These are phyloP conservation scores for Parapristionchus giblindavisi DNA, from an alignment of 2,888 invertebrate species.

Conservation along the genomic window DNA sequence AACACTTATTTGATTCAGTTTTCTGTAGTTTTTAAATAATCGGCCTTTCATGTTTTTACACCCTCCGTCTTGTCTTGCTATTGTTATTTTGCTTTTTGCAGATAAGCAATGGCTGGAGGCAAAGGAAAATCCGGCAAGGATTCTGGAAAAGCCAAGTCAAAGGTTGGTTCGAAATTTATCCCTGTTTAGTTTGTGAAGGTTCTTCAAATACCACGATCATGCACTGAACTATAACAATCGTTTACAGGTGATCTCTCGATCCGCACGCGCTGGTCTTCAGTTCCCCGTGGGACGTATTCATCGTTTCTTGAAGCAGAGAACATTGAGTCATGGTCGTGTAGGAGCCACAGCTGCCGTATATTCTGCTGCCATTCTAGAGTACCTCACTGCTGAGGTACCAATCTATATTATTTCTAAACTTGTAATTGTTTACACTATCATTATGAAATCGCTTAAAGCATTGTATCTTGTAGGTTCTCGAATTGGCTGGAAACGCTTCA, in stretches of 20 bases:
- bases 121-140: slow-evolving; percentile 95
- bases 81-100: too few relatives aligned
- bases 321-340: slow-evolving; percentile 98
- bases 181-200: background rate
- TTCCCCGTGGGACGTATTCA: slow-evolving; percentile 92
- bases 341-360: slow-evolving; percentile 99
- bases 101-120: slow-evolving; percentile 84
- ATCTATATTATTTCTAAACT: background rate
- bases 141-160: slow-evolving; percentile 98
- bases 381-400: slow-evolving; percentile 95
- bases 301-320: slow-evolving; percentile 97
- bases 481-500: slow-evolving; percentile 99
- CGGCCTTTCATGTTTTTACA: too few relatives aligned
- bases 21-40: too few relatives aligned
- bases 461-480: slow-evolving; percentile 78
- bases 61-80: too few relatives aligned
- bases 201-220: too few relatives aligned
- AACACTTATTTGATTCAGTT: too few relatives aligned
- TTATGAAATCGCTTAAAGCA: background rate
- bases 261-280: slow-evolving; percentile 98
- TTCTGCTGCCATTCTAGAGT: slow-evolving; percentile 99
- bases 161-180: slow-evolving; percentile 70
- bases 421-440: background rate
- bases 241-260: slow-evolving; percentile 86
- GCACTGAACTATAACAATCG: background rate